These are phyloP conservation scores for Microchrysa polita DNA, from an alignment of 2,888 invertebrate genomes.

Conservation along the genomic window DNA sequence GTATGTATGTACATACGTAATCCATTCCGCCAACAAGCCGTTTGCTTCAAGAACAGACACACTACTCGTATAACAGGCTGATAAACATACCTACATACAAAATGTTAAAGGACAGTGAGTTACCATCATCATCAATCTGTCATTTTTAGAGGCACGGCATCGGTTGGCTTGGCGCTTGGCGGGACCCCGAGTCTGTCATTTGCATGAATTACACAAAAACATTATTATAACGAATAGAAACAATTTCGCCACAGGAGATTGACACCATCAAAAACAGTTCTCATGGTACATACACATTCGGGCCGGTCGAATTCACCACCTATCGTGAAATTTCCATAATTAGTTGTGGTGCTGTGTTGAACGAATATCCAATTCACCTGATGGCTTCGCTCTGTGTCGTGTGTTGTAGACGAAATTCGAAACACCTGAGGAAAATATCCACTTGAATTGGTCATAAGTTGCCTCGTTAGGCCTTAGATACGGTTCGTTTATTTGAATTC, in stretches of 20 bases:
- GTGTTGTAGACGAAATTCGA: conserved; percentile 25
- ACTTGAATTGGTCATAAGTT: not conserved
- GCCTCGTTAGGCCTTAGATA: conserved; percentile 16
- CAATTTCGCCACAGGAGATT: conserved; percentile 41
- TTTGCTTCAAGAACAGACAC: not conserved
- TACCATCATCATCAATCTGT: not conserved
- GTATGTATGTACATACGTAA: not conserved
- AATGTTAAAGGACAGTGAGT: not conserved
- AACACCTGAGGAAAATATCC: conserved; percentile 27
- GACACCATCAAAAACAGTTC: conserved; percentile 42
- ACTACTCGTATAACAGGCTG: conserved; percentile 9
- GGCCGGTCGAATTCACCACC: conserved; percentile 34
- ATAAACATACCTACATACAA: no score
- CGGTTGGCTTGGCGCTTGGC: conserved; percentile 16
- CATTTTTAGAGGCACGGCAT: not conserved
- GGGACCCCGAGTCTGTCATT: conserved; percentile 21
- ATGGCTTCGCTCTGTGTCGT: not conserved
- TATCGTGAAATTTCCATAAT: conserved; percentile 45
- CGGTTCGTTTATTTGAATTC: conserved; percentile 36
- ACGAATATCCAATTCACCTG: conserved; percentile 10
- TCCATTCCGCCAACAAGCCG: conserved; percentile 9
- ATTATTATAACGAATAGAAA: conserved; percentile 35
- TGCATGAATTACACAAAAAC: conserved; percentile 34
- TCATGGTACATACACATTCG: conserved; percentile 7
- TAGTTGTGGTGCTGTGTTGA: conserved; percentile 25